phyloP scores from a whole-genome alignment of 2,888 invertebrate genomes.

The Melipona beecheii region DNA sequence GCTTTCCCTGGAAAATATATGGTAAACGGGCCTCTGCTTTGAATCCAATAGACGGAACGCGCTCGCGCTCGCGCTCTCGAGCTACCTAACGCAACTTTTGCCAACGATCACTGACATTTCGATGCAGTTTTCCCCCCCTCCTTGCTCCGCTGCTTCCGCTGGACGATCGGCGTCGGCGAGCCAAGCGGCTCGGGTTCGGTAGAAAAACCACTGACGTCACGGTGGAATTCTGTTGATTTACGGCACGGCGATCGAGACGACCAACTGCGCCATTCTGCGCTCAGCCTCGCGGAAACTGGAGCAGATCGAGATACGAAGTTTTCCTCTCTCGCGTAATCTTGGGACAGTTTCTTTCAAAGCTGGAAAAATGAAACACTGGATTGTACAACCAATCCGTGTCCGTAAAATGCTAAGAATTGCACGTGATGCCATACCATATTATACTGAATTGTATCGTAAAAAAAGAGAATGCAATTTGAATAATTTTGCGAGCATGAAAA shows the following conservation, averaged over 20 bases:
- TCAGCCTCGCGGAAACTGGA: neutral
- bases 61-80: neutral
- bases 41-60: constrained; percentile 50
- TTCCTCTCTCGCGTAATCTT: too few species aligned
- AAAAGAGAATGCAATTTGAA: too few species aligned
- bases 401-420: too few species aligned
- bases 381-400: too few species aligned
- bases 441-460: too few species aligned
- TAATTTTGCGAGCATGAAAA: too few species aligned
- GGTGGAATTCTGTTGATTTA: constrained; percentile 1
- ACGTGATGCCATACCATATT: too few species aligned
- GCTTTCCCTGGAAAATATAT: constrained; percentile 60
- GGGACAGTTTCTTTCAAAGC: too few species aligned
- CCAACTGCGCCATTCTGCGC: neutral
- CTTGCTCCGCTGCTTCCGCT: neutral
- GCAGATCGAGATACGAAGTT: too few species aligned
- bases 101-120: constrained; percentile 27
- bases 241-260: neutral
- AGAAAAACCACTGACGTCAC: neutral
- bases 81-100: constrained; percentile 18
- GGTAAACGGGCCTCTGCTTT: constrained; percentile 46
- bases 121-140: neutral
- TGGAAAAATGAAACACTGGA: too few species aligned
- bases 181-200: neutral
- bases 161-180: neutral